A percentile compares a stretch with the other conserved stretches of the same genome.
These are phyloP conservation scores for Oreochromis tanganicae DNA, from an alignment of 2,113 vertebrate species.

Conservation along the genomic window DNA sequence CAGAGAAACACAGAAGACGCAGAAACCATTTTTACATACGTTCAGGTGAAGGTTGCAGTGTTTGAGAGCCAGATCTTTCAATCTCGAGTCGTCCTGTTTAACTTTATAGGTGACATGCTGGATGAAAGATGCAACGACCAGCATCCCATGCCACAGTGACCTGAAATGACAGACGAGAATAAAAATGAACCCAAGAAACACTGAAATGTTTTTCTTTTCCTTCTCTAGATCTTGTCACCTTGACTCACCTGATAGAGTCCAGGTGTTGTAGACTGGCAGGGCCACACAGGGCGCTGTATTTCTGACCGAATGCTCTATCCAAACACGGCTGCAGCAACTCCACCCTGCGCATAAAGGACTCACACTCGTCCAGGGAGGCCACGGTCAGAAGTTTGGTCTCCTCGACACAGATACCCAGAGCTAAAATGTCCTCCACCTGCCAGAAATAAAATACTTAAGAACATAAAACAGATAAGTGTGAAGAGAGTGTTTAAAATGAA, in stretches of 20 bases:
- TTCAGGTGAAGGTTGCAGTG: slow-evolving; percentile 61
- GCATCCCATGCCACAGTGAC: slow-evolving; percentile 58
- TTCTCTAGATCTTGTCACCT: neutral
- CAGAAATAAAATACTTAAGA: neutral
- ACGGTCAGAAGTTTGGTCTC: slow-evolving; percentile 40
- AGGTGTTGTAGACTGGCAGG: slow-evolving; percentile 42
- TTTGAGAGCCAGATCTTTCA: slow-evolving; percentile 51
- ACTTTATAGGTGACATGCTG: slow-evolving; percentile 60
- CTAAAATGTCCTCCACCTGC: slow-evolving; percentile 67
- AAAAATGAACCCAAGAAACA: neutral
- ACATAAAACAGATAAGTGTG: neutral
- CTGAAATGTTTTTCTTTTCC: neutral
- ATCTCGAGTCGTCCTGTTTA: neutral
- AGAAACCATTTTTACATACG: slow-evolving; percentile 20
- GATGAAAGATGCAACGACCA: slow-evolving; percentile 63
- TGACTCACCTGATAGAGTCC: slow-evolving; percentile 60
- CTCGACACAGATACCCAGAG: slow-evolving; percentile 64
- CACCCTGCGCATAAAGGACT: slow-evolving; percentile 47
- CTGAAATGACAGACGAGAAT: neutral
- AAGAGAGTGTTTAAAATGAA: neutral
- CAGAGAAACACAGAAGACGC: neutral
- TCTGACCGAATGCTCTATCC: slow-evolving; percentile 51
- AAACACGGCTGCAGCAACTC: slow-evolving; percentile 66
- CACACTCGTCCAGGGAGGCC: slow-evolving; percentile 41
- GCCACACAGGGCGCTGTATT: slow-evolving; percentile 57